phyloP scores from a whole-genome alignment of 2,113 vertebrate species.

The Cinclus cinclus region DNA sequence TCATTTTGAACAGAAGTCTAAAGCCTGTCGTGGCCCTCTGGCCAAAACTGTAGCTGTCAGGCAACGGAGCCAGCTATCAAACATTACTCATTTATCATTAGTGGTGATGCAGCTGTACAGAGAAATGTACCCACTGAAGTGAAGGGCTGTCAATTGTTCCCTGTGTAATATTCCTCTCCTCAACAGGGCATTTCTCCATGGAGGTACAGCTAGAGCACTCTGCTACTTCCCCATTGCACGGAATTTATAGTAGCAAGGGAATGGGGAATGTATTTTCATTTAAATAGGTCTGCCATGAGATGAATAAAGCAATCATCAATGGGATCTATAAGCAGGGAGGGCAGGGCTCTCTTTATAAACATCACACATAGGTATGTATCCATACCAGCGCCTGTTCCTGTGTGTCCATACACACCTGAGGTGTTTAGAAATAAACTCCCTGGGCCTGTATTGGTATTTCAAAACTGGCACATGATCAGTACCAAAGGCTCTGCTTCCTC shows the following conservation, averaged over 20 bases:
- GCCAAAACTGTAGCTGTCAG: conserved; percentile 88
- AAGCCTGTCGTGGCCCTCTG: conserved; percentile 86
- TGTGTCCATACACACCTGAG: background rate
- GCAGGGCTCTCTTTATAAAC: background rate
- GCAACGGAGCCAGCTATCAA: conserved; percentile 83
- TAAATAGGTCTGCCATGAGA: conserved; percentile 60
- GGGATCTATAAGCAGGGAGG: conserved; percentile 4
- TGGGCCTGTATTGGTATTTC: background rate
- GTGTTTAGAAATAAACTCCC: background rate
- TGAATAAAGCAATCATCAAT: conserved; percentile 67
- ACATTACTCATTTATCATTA: conserved; percentile 87
- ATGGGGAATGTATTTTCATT: conserved; percentile 67
- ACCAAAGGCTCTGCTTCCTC: background rate
- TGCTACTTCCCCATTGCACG: conserved; percentile 51
- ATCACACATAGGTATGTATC: background rate
- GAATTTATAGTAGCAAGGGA: conserved; percentile 70
- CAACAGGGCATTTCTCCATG: conserved; percentile 75
- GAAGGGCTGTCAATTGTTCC: conserved; percentile 79
- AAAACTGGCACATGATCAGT: background rate
- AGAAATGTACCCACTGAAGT: conserved; percentile 76
- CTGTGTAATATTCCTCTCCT: conserved; percentile 73
- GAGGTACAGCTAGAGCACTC: conserved; percentile 63
- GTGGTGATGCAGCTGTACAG: conserved; percentile 80
- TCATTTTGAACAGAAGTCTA: conserved; percentile 86
- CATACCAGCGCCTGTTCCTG: background rate